A percentile compares a stretch with the other conserved stretches of the same genome.
Conservation (phyloP, 2,113 vertebrate genomes). For the Piprites chloris region DNA sequence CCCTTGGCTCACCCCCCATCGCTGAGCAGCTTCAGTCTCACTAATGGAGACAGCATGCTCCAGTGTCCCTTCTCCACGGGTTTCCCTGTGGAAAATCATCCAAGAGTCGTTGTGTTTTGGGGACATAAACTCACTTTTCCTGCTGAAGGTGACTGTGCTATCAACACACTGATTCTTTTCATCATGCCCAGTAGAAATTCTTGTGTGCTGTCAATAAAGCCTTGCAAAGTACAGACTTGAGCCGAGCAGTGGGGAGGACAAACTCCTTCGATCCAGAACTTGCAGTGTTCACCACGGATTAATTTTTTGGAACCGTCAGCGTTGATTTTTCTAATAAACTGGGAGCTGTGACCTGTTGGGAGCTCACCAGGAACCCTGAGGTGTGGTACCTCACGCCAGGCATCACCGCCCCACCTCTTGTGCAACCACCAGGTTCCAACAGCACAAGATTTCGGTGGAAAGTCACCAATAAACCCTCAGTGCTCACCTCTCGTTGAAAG, state of each 20-base stretch:
- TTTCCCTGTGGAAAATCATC: background rate
- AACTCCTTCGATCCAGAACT: background rate
- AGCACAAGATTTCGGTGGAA: background rate
- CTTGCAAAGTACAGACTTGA: background rate
- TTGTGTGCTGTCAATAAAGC: rapidly evolving
- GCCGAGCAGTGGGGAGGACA: rapidly evolving
- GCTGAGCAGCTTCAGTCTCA: background rate
- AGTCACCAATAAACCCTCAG: background rate
- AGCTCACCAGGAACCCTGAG: rapidly evolving
- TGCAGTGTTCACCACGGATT: background rate
- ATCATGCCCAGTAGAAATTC: background rate
- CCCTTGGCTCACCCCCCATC: background rate
- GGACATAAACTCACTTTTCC: background rate
- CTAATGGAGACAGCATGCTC: background rate
- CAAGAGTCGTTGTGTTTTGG: background rate
- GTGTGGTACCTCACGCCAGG: rapidly evolving
- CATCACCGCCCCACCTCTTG: rapidly evolving
- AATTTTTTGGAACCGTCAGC: background rate
- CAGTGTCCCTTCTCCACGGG: background rate
- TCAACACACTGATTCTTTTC: rapidly evolving
- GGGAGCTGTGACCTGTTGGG: background rate
- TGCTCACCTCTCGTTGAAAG: background rate
- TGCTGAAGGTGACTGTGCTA: background rate
- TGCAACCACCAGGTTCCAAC: background rate
- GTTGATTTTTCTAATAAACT: background rate